Evolutionary conservation across 2,888 invertebrate genomes (phyloP).

Genomic region (Choristoneura rosaceana): DNA sequence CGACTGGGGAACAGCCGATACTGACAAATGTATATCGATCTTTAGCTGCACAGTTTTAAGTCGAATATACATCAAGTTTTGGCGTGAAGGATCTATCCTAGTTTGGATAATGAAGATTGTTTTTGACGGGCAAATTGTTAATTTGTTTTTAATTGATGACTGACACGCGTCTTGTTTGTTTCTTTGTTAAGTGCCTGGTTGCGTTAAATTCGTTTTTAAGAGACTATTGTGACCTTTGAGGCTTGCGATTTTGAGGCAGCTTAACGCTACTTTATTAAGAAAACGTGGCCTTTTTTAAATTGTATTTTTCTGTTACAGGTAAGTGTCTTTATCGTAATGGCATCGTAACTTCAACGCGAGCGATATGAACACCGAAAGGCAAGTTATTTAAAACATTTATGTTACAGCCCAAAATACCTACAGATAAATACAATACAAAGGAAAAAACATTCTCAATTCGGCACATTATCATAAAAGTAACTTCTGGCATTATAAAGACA

Average conservation of each 20-base stretch:
- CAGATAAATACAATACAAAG: background rate
- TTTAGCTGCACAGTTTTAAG: conserved; percentile 25
- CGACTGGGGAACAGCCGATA: conserved; percentile 18
- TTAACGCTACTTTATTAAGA: too few species aligned
- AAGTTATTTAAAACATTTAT: conserved; percentile 2
- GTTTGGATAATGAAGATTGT: conserved; percentile 59
- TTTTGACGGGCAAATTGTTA: conserved; percentile 67
- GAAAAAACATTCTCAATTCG: background rate
- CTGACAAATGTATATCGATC: conserved; percentile 44
- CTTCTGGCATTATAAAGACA: conserved; percentile 13
- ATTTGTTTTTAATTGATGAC: conserved; percentile 74
- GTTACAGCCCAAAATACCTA: conserved; percentile 7
- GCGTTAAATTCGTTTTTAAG: conserved; percentile 1
- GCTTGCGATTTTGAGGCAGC: background rate
- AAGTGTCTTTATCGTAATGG: conserved; percentile 11
- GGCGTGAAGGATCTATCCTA: conserved; percentile 45
- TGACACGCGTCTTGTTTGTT: conserved; percentile 56
- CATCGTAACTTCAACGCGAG: background rate
- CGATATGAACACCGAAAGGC: conserved; percentile 6
- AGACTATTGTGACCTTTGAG: background rate
- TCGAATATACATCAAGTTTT: conserved; percentile 3
- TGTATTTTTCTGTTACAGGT: conserved; percentile 30
- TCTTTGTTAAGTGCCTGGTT: conserved; percentile 37
- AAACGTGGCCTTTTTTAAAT: background rate
- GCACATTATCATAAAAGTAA: conserved; percentile 27